These are phyloP conservation scores for Sinosuthora webbiana DNA, from an alignment of 2,113 vertebrate species.

Conservation along the genomic window DNA sequence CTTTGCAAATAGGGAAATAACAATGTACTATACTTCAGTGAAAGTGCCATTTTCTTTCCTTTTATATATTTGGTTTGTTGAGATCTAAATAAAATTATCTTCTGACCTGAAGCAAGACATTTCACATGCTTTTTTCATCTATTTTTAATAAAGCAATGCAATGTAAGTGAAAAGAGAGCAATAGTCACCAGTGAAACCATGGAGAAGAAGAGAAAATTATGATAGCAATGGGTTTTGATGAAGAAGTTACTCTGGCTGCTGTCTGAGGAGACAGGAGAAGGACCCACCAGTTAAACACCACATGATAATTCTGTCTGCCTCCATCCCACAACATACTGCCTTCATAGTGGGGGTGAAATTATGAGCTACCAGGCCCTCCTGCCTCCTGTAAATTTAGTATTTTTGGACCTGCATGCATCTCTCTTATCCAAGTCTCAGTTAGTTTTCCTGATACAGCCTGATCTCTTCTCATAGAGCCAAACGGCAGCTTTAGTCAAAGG, in stretches of 20 bases:
- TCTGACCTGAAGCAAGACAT: background rate
- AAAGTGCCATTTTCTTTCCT: background rate
- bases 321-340: background rate
- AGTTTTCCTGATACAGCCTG: background rate
- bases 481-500: background rate
- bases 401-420: background rate
- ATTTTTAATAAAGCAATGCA: background rate
- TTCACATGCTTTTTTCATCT: background rate
- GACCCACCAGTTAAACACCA: background rate
- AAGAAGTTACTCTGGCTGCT: background rate
- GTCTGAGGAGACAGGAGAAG: background rate
- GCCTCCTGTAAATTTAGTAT: background rate
- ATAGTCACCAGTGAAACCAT: accelerated
- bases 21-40: background rate
- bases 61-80: background rate
- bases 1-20: background rate
- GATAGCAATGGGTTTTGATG: background rate
- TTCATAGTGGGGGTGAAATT: background rate
- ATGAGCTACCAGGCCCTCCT: background rate
- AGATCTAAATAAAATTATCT: background rate
- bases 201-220: background rate
- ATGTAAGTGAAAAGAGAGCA: background rate
- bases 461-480: background rate
- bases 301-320: background rate
- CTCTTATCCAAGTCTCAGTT: background rate